Evolutionary conservation across 1,140 invertebrate species (phyloP).

Genomic region (Asbolus verrucosus): DNA sequence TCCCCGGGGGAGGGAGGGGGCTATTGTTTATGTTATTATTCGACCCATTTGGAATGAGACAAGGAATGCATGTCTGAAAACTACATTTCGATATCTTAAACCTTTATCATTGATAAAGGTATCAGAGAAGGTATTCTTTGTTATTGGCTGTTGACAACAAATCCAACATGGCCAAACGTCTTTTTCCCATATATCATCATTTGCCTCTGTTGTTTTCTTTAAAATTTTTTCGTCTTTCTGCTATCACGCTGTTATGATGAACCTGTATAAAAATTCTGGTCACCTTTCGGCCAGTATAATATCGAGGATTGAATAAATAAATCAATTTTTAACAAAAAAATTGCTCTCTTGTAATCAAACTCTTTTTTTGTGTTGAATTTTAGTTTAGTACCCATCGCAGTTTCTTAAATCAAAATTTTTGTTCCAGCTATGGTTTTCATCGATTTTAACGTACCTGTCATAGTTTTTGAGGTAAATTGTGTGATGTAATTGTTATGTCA

Average conservation of each 20-base stretch:
- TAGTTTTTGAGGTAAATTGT: slow-evolving; percentile 74
- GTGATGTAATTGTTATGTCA: slow-evolving; percentile 70
- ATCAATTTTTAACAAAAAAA: slow-evolving; percentile 66
- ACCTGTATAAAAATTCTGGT: slow-evolving; percentile 72
- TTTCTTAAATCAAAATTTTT: slow-evolving; percentile 69
- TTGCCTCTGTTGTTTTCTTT: slow-evolving; percentile 3
- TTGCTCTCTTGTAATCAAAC: slow-evolving; percentile 74
- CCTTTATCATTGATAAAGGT: slow-evolving; percentile 71
- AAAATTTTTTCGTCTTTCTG: slow-evolving; percentile 45
- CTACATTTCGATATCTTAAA: too few species aligned
- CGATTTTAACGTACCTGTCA: slow-evolving; percentile 67
- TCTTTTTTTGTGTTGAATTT: slow-evolving; percentile 70
- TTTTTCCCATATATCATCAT: slow-evolving; percentile 63
- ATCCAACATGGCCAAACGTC: slow-evolving; percentile 83
- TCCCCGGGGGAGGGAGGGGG: too few species aligned
- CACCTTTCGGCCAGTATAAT: slow-evolving; percentile 66
- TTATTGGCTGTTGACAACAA: slow-evolving; percentile 74
- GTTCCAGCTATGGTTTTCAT: background rate
- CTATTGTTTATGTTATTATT: too few species aligned
- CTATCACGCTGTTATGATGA: slow-evolving; percentile 69
- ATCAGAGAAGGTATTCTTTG: slow-evolving; percentile 65
- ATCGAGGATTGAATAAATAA: slow-evolving; percentile 65
- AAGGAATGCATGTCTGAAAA: too few species aligned
- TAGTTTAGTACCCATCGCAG: slow-evolving; percentile 83
- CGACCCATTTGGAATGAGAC: too few species aligned